Evolutionary conservation across 2,113 vertebrate species (phyloP), one percentile per base, ranked within the genome.

Genomic region (Thamnaconus septentrionalis): DNA sequence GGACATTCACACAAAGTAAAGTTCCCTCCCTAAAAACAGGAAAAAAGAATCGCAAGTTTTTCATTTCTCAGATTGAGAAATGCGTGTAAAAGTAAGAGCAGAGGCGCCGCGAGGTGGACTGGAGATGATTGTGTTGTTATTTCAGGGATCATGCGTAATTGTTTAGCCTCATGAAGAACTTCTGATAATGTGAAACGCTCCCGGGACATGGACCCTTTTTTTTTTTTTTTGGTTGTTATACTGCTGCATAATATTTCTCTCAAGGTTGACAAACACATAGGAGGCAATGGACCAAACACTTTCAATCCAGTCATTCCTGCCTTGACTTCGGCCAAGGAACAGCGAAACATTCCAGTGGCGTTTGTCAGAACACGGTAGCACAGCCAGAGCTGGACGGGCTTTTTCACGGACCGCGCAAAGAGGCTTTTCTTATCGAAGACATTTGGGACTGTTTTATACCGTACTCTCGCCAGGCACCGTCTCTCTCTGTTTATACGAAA

Each of bases 1-100:
- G 89, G 94, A 95, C 91, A 90, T 95, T 68, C 91, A 93, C 85
- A 92, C 93, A 86, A 93, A 95, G 82, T 98, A 94, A 88, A 72
- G 56, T 70, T 57, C 10, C 69, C 9, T 4, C 3, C 9, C 10
- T 10, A n/a, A n/a, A 50, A 50, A 31, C 18, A 31, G 18, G 18
- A 31, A 31, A 1, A 31, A 31, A 31, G 18, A 31, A 31, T 31
- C 18, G 48, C 9, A 8, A 50, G 4, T 8, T 56, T 67, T 62
- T 40, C 55, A 47, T 69, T 81, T 84, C 82, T 85, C 82, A 73
- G 75, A 82, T 57, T 80, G 86, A 81, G 80, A 75, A 80, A 81
- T 53, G 61, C 67, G 65, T 56, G 69, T 60, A 7, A 54, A 69
- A 48, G 56, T 48, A 42, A 66, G 53, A 58, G 42, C 39, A 39